These are phyloP conservation scores for Amblyornis subalaris DNA, from an alignment of 2,113 vertebrate species.

Conservation along the genomic window DNA sequence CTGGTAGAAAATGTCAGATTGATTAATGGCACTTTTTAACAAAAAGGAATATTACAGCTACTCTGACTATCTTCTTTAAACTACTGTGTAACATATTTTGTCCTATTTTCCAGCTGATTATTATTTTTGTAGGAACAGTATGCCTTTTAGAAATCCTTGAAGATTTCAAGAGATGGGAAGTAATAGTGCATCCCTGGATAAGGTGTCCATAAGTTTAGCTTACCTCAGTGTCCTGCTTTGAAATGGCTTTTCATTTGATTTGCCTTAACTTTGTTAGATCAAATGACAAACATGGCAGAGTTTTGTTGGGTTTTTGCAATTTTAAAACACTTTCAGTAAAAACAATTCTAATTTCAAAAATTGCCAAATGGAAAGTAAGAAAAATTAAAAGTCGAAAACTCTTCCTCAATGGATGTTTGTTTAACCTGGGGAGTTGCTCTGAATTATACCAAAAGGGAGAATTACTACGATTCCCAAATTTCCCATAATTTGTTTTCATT, in stretches of 20 bases:
- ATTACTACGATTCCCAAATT: background rate
- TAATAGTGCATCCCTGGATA: background rate
- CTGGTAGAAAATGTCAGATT: background rate
- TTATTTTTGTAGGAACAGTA: background rate
- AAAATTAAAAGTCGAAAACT: background rate
- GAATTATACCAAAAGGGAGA: background rate
- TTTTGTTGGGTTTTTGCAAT: background rate
- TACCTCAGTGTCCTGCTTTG: background rate
- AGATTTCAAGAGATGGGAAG: background rate
- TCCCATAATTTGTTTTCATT: background rate
- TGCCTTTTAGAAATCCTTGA: background rate
- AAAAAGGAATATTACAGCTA: background rate
- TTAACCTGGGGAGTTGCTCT: background rate
- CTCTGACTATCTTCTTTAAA: background rate
- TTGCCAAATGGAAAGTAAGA: background rate
- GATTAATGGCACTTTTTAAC: background rate
- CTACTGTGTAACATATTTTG: background rate
- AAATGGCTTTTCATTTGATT: background rate
- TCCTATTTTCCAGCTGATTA: background rate
- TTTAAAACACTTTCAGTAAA: background rate
- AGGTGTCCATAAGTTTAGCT: background rate
- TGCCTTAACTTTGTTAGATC: background rate
- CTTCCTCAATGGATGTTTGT: background rate
- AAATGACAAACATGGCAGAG: background rate
- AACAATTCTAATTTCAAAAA: background rate